Evolutionary conservation across 2,113 vertebrate genomes (phyloP).

Genomic region (Sinocyclocheilus maitianheensis): DNA sequence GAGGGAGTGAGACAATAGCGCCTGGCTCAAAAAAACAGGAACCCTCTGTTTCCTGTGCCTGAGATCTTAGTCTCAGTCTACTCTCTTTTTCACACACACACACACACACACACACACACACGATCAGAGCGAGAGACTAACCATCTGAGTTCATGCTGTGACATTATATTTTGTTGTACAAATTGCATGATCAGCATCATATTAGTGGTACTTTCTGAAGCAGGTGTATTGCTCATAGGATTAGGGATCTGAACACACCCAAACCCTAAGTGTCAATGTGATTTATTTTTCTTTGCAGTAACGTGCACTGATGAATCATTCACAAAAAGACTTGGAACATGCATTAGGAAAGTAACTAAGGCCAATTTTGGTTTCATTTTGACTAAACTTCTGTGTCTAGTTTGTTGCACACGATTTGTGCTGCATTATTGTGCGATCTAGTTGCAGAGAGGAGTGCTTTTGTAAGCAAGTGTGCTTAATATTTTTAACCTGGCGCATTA

Average conservation of each 20-base stretch:
- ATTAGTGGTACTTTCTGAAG: neutral
- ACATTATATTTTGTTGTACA: neutral
- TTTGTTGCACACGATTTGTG: neutral
- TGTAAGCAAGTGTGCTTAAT: neutral
- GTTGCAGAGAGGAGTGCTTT: neutral
- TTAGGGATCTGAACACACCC: neutral
- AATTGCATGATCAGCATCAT: neutral
- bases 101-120: conserved; percentile 6
- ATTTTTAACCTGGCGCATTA: neutral
- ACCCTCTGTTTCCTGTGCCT: conserved; percentile 77
- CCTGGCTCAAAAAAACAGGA: conserved; percentile 77
- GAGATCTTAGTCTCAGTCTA: conserved; percentile 52
- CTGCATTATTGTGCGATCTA: neutral
- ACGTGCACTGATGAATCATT: neutral
- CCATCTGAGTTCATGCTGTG: conserved; percentile 1
- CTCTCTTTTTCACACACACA: conserved; percentile 1
- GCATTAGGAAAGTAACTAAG: neutral
- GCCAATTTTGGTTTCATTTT: neutral
- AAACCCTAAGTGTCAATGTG: neutral
- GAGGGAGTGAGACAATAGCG: conserved; percentile 66
- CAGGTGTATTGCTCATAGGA: neutral
- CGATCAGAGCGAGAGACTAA: neutral
- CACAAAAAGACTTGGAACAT: neutral
- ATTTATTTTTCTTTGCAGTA: neutral
- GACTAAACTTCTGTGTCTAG: too few species aligned